Evolutionary conservation across 2,797 vertebrate genomes (phyloP).

Genomic region (Halcyon leucocephala): DNA sequence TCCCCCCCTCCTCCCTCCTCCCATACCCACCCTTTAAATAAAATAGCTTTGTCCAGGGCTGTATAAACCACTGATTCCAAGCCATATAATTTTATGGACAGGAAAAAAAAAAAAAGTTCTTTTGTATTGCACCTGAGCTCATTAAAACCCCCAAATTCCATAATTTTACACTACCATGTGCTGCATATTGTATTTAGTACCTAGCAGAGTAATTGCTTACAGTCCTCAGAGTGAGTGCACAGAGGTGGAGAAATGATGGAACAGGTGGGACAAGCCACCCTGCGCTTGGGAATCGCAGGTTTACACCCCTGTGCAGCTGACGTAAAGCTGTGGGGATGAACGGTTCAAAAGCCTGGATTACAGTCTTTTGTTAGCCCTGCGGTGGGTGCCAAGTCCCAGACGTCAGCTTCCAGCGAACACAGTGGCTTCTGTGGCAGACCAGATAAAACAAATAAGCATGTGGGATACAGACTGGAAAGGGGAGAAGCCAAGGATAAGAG

Average conservation of each 20-base stretch:
- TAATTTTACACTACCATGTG: conserved; percentile 84
- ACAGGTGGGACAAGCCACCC: conserved; percentile 77
- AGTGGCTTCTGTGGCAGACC: background rate
- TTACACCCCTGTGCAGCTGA: conserved; percentile 58
- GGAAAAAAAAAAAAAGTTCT: conserved; percentile 59
- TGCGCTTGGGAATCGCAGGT: conserved; percentile 18
- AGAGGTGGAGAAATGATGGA: conserved; percentile 74
- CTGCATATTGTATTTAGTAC: conserved; percentile 74
- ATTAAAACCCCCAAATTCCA: conserved; percentile 83
- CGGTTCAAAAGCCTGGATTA: background rate
- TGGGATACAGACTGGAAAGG: background rate
- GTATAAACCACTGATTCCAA: conserved; percentile 79
- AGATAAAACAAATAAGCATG: background rate
- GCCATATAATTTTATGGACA: conserved; percentile 85
- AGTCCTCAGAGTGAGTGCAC: conserved; percentile 75
- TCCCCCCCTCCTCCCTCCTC: background rate
- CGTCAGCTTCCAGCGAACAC: background rate
- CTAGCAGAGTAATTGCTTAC: conserved; percentile 79
- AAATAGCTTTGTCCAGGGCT: conserved; percentile 76
- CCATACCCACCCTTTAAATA: conserved; percentile 72
- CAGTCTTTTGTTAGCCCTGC: background rate
- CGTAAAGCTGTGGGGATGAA: background rate
- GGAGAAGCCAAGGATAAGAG: background rate
- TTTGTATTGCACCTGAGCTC: conserved; percentile 85
- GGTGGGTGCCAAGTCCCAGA: background rate